Conservation (phyloP, 1,140 invertebrate species). For the Drosophila orosa region DNA sequence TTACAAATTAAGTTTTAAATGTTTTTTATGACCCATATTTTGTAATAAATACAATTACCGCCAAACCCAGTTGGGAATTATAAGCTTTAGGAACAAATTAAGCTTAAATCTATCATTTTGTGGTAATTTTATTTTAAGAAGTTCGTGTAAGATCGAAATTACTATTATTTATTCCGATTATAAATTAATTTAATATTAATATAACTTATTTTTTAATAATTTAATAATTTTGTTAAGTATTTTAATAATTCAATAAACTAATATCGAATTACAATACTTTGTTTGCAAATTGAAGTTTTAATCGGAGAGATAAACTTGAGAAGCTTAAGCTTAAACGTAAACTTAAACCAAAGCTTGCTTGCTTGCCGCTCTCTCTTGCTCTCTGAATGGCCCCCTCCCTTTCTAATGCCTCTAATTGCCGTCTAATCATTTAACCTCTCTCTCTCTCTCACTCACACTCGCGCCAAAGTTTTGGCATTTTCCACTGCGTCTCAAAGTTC, state of each 20-base stretch:
- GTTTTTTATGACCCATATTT: too few relatives aligned
- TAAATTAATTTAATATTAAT: too few relatives aligned
- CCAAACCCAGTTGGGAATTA: background rate
- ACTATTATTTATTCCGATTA: too few relatives aligned
- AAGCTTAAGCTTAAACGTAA: background rate
- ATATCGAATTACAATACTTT: background rate
- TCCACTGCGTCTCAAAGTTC: slow-evolving; percentile 78
- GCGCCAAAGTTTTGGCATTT: slow-evolving; percentile 67
- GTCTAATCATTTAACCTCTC: slow-evolving; percentile 39
- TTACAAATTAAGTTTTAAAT: background rate
- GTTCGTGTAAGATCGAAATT: background rate
- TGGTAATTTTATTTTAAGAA: background rate
- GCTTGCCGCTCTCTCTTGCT: background rate
- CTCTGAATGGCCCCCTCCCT: background rate
- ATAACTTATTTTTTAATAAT: too few relatives aligned
- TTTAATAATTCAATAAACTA: background rate
- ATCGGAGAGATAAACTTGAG: background rate
- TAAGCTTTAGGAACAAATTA: background rate
- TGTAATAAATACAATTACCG: too few relatives aligned
- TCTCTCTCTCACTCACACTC: slow-evolving; percentile 35
- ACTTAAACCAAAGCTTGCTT: slow-evolving; percentile 1
- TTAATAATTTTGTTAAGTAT: too few relatives aligned
- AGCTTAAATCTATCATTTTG: background rate
- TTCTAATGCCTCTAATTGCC: slow-evolving; percentile 45
- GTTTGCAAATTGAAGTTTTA: background rate